Evolutionary conservation across 2,888 invertebrate species (phyloP), one percentile per base, ranked within the genome.

Genomic region (Eristalis pertinax): DNA sequence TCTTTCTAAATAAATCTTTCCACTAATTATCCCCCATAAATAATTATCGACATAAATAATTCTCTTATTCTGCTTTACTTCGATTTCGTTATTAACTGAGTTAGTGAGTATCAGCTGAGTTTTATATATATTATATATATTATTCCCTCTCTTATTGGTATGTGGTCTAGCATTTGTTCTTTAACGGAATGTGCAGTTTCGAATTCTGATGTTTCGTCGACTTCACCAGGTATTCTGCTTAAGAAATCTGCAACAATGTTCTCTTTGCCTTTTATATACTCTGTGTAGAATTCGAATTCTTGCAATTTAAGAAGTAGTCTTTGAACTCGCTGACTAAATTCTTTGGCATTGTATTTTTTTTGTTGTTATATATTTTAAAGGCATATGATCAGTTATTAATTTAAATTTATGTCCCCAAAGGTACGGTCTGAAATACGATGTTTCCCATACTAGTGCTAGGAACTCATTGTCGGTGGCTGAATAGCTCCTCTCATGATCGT

Each of bases 401-500:
- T 41, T 41, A 41, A n/a, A n/a, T 41, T 41, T 41, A 15, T 41
- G 11, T 3, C 41, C 13, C 41, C 0, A 41, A 41, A 41, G 41
- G 11, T 41, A 41, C 41, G 41, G 41, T 15, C 11, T 41, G 13
- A 41, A 41, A 15, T 41, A 41, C 4, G 41, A 11, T 41, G 13
- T 41, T 2, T 11, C 41, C 41, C 41, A 41, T 41, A 41, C 41
- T 13, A 41, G 13, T 22, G 32, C 68, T 56, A 32, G 32, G 32
- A 69, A 32, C 32, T 56, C 56, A 8, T 56, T 69, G 19, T 88
- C 79, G 32, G 84, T 89, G 32, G 82, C 41, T 19, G 72, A 89
- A 77, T 89, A 89, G 35, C 82, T 77, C 68, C 65, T 76, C 32
- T 86, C 84, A 41, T 84, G 79, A 35, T 84, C 82, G 43, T 88